A percentile compares a stretch with the other conserved stretches of the same genome.
phyloP scores from a whole-genome alignment of 2,797 vertebrate species.

The Pelodytes ibericus region DNA sequence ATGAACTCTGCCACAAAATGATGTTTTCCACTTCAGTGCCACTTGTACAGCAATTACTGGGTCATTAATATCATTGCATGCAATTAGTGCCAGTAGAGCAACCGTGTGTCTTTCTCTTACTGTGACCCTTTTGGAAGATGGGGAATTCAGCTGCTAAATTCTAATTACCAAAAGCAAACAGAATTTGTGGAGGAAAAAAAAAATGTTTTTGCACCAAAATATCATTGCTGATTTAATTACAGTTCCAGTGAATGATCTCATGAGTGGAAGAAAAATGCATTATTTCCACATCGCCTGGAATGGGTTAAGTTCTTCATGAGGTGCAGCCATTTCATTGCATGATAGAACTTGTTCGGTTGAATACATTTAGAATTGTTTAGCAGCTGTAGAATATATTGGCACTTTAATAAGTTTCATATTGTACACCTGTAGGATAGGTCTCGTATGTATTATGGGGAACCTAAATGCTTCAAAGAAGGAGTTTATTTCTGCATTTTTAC shows the following conservation, averaged over 20 bases:
- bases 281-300: neutral
- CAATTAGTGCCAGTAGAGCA: slow-evolving; percentile 72
- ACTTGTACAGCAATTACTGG: slow-evolving; percentile 72
- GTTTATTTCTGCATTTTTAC: neutral
- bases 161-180: slow-evolving; percentile 16
- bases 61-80: slow-evolving; percentile 84
- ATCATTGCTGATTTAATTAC: neutral
- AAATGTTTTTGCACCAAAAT: slow-evolving; percentile 11
- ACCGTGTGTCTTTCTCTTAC: slow-evolving; percentile 57
- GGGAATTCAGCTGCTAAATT: slow-evolving; percentile 41
- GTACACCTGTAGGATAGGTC: neutral
- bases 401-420: neutral
- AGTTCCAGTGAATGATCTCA: neutral
- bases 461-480: neutral
- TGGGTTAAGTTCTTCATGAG: slow-evolving; percentile 16
- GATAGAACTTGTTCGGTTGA: neutral
- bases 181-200: slow-evolving; percentile 12
- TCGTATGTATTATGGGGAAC: neutral
- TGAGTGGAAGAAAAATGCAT: neutral
- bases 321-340: neutral
- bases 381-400: neutral
- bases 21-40: slow-evolving; percentile 78
- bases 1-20: slow-evolving; percentile 73
- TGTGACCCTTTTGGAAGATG: slow-evolving; percentile 63
- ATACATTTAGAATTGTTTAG: neutral